Evolutionary conservation across 2,113 vertebrate genomes (phyloP), one percentile per base, ranked within the genome.

Genomic region (Uria aalge): DNA sequence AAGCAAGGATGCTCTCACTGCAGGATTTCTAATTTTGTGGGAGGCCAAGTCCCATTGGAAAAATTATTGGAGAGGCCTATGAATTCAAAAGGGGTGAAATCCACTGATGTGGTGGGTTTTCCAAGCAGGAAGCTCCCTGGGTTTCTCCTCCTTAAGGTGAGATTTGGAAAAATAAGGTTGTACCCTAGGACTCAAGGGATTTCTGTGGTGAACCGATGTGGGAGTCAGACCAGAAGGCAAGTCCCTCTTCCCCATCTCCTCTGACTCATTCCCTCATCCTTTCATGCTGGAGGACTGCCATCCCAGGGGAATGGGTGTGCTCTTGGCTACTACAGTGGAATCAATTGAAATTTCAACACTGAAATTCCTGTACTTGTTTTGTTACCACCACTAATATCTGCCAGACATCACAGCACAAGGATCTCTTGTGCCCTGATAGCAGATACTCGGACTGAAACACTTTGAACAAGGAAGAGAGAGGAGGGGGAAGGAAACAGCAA

Each of bases 311-410:
- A 55, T 12, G 52, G 66, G 38, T 4, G 5, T 88, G 43, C 43
- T 83, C 43, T 78, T 92, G 56, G 76, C 57, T 78, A 40, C 43
- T 60, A 36, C n/a, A 88, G 67, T 26, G 20, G 47, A 66, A 96
- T 80, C 64, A 84, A 59, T 0, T 59, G 63, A 63, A 76, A 80
- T 95, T 88, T 66, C 75, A 66, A 67, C 68, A 80, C 82, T 85
- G 34, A 77, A 87, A 93, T 93, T 90, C 59, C 50, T 88, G 27
- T 34, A 22, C 55, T 90, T 94, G 85, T 80, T 94, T 92, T 63
- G 50, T 66, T 92, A 38, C 27, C 36, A 52, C 57, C 2, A 1
- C 36, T 68, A 78, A 53, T 89, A 91, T 84, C 79, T 94, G 85
- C 60, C 90, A 92, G 59, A 43, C 88, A 91, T 45, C 75, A 81